Evolutionary conservation across 2,888 invertebrate genomes (phyloP).

Genomic region (Agrilus mali): DNA sequence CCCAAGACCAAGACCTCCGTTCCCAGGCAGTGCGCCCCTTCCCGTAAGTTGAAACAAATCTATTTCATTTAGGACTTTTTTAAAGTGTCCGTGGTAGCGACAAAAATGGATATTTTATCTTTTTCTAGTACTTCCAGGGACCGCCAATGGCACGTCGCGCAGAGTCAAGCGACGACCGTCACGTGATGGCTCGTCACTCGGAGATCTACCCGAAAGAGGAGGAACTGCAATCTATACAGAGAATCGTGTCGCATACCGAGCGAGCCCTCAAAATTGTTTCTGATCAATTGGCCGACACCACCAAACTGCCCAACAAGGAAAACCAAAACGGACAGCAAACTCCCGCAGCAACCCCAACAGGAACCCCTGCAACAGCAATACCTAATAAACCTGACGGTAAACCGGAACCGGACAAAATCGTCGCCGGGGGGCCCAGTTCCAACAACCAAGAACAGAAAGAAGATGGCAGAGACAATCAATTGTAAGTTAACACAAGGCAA

Average conservation of each 20-base stretch:
- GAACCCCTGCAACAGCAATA: constrained; percentile 7
- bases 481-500: constrained; percentile 39
- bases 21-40: constrained; percentile 33
- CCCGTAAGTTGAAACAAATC: constrained; percentile 25
- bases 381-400: constrained; percentile 1
- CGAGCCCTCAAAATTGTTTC: constrained; percentile 89
- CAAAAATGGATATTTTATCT: not conserved
- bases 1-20: constrained; percentile 32
- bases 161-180: constrained; percentile 92
- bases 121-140: constrained; percentile 38
- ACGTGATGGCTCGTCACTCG: constrained; percentile 85
- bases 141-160: constrained; percentile 59
- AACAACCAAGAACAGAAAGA: constrained; percentile 37
- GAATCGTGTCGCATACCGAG: constrained; percentile 86
- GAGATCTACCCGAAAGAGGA: constrained; percentile 89
- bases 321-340: constrained; percentile 21
- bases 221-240: constrained; percentile 80
- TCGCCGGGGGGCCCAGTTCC: constrained; percentile 32
- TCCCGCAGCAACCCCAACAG: constrained; percentile 10
- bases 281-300: constrained; percentile 66
- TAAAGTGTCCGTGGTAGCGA: too few species aligned
- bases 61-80: too few species aligned
- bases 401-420: constrained; percentile 18
- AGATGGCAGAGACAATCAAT: constrained; percentile 70
- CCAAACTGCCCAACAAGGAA: constrained; percentile 27